Evolutionary conservation across 2,888 invertebrate species (phyloP).

Genomic region (Parasteatoda lunata): DNA sequence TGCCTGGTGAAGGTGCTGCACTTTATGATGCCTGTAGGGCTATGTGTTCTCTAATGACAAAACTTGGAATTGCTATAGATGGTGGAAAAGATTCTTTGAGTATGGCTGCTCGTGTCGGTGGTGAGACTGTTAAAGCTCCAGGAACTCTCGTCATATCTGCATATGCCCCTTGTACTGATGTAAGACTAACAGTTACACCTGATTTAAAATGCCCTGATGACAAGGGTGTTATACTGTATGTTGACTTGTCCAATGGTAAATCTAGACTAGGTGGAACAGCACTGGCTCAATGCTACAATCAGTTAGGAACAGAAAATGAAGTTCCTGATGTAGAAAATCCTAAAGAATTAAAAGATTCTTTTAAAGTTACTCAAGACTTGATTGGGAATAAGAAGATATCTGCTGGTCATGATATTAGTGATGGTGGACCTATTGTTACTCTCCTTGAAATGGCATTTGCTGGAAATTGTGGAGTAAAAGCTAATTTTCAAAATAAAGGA

Average conservation of each 20-base stretch:
- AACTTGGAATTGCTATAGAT: conserved; percentile 91
- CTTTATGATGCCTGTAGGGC: conserved; percentile 90
- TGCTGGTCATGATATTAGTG: conserved; percentile 96
- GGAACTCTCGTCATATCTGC: conserved; percentile 94
- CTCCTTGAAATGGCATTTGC: conserved; percentile 97
- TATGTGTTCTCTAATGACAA: conserved; percentile 88
- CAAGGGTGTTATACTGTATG: conserved; percentile 80
- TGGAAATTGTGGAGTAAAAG: conserved; percentile 86
- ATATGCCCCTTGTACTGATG: conserved; percentile 95
- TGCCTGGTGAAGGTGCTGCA: conserved; percentile 91
- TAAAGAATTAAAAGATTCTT: conserved; percentile 82
- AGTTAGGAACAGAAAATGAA: conserved; percentile 81
- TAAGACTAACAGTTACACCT: conserved; percentile 89
- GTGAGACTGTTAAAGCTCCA: conserved; percentile 79
- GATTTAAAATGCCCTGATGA: conserved; percentile 83
- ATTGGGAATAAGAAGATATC: conserved; percentile 82
- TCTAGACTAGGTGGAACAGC: conserved; percentile 93
- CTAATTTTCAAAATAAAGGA: conserved; percentile 59
- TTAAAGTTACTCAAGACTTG: conserved; percentile 88
- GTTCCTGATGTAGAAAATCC: conserved; percentile 87
- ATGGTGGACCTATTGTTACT: conserved; percentile 94
- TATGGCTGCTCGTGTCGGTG: conserved; percentile 92
- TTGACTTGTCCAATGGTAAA: conserved; percentile 84
- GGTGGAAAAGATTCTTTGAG: conserved; percentile 98
- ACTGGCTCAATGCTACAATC: conserved; percentile 90